phyloP scores from a whole-genome alignment of 2,797 vertebrate species.

The Staurois parvus region DNA sequence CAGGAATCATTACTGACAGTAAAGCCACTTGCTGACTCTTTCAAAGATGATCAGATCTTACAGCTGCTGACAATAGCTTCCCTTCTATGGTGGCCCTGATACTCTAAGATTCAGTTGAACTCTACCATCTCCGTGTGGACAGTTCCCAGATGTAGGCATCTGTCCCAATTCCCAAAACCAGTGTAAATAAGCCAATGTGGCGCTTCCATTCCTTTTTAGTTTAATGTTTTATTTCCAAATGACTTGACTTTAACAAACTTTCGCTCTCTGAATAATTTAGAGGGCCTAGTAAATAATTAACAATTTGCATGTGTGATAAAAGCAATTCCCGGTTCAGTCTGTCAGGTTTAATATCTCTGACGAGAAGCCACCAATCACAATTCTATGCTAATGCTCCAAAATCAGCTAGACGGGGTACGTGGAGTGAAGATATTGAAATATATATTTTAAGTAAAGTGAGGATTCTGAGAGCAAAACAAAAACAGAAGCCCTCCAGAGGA shows the following conservation, averaged over 20 bases:
- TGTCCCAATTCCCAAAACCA: background rate
- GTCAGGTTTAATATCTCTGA: constrained; percentile 35
- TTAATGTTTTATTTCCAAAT: background rate
- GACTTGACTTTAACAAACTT: constrained; percentile 48
- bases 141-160: background rate
- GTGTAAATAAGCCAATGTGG: background rate
- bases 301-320: constrained; percentile 54
- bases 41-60: no score
- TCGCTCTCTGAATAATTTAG: constrained; percentile 49
- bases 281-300: constrained; percentile 48
- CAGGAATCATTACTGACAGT: no score
- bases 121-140: background rate
- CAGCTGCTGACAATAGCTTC: background rate
- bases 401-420: background rate
- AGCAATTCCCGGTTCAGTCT: constrained; percentile 34
- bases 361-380: constrained; percentile 6
- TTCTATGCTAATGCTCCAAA: background rate
- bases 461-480: background rate
- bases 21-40: no score
- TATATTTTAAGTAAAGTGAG: background rate
- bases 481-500: background rate
- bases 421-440: background rate
- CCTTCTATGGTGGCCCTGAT: background rate
- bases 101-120: background rate
- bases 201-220: background rate